phyloP scores from a whole-genome alignment of 2,797 vertebrate genomes.

The Phoeniculus purpureus region DNA sequence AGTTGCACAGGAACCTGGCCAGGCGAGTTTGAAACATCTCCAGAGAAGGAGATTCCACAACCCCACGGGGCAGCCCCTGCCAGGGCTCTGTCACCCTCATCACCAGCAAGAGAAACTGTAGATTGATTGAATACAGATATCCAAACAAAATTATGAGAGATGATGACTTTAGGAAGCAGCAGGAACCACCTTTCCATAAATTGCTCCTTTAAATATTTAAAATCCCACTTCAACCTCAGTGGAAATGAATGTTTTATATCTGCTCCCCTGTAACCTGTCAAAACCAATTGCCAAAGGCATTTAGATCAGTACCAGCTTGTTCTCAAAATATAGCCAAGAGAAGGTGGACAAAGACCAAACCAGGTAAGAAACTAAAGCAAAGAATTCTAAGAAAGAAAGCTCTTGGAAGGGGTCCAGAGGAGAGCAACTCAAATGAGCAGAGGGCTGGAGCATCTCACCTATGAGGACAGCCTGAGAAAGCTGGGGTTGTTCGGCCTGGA shows the following conservation, averaged over 20 bases:
- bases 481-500: no score
- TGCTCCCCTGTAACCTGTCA: constrained; percentile 39
- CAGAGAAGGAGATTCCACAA: no score
- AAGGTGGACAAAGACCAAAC: neutral
- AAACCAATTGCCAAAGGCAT: constrained; percentile 30
- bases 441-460: no score
- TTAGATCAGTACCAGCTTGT: neutral
- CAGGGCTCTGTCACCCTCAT: no score
- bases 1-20: no score
- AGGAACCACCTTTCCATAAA: constrained; percentile 50
- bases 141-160: constrained; percentile 41
- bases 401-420: no score
- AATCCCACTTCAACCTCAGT: constrained; percentile 44
- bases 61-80: no score
- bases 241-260: constrained; percentile 64
- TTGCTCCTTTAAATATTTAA: constrained; percentile 60
- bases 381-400: no score
- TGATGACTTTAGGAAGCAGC: constrained; percentile 3
- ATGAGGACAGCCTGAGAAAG: no score
- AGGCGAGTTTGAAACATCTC: no score
- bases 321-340: neutral
- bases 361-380: neutral
- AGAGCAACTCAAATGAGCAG: no score
- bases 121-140: constrained; percentile 31
- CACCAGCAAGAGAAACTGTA: constrained; percentile 3